Evolutionary conservation across 2,888 invertebrate species (phyloP).

Genomic region (Hypomecis punctinalis): DNA sequence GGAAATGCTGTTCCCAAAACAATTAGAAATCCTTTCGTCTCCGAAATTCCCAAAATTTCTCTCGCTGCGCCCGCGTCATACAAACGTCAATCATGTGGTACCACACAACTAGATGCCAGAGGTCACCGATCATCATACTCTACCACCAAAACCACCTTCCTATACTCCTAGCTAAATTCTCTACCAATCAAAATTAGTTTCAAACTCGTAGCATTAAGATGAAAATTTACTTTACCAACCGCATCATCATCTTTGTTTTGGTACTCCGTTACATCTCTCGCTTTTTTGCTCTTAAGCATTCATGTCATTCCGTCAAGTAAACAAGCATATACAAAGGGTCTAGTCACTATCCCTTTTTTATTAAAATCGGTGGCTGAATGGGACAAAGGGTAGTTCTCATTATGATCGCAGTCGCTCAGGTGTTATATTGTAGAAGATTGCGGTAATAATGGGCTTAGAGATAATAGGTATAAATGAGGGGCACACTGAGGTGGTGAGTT

Average conservation of each 20-base stretch:
- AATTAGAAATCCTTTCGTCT: conserved; percentile 58
- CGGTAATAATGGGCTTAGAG: conserved; percentile 70
- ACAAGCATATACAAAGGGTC: conserved; percentile 73
- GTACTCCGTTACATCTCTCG: conserved; percentile 60
- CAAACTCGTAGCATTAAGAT: conserved; percentile 46
- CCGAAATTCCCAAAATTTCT: conserved; percentile 72
- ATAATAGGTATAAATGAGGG: conserved; percentile 57
- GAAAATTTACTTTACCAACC: conserved; percentile 46
- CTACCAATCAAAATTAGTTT: conserved; percentile 44
- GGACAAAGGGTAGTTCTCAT: conserved; percentile 77
- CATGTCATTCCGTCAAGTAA: conserved; percentile 77
- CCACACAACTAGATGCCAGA: conserved; percentile 76
- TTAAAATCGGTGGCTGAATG: conserved; percentile 79
- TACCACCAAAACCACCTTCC: conserved; percentile 50
- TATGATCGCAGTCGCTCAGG: conserved; percentile 79
- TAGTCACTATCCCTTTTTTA: conserved; percentile 78
- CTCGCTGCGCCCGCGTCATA: conserved; percentile 69
- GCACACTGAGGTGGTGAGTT: conserved; percentile 32
- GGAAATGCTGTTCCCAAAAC: conserved; percentile 41
- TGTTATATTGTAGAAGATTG: conserved; percentile 73
- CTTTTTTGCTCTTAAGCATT: conserved; percentile 76
- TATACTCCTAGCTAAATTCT: conserved; percentile 32
- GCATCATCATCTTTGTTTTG: conserved; percentile 49
- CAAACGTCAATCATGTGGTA: conserved; percentile 77
- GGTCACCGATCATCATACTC: conserved; percentile 76